Base-by-base conservation (phyloP, 2,888 invertebrate genomes). In the Hemistola chrysoprasaria region DNA sequence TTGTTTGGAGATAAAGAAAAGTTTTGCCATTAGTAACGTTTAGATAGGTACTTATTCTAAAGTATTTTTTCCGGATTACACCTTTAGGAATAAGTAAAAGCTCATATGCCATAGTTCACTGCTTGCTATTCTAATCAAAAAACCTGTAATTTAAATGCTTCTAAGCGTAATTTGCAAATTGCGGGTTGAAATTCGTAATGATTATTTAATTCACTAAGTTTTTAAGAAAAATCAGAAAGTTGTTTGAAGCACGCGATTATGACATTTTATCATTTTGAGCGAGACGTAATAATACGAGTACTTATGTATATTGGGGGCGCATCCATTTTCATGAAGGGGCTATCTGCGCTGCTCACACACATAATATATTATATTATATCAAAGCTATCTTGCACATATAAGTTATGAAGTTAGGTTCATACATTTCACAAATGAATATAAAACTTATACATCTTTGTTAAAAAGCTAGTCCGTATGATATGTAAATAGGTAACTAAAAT, bases 151-250 rank as follows among this genome's bases (percentile, higher is more conserved):
- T 10, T 7, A 3, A 1, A 21, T 1, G 5, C 6, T 2, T 31
- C 25, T 28, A 22, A 21, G 8, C 2, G 23, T 23, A 24, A 6
- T 26, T 40, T 38, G 46, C 51, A 42, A 50, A 48, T 48, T 30
- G 48, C 37, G 39, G 53, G 48, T 52, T 40, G 55, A 54, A 37
- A 40, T 40, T 44, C 47, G 49, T 34, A 53, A 58, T 32, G 42
- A 43, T 52, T 59, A 48, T 65, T 62, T 55, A 59, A 49, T 65
- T 62, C 54, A 59, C 64, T 48, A 57, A 59, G 56, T 61, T 63
- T 43, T 53, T 43, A 51, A 44, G 53, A 50, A 35, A 53, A 27
- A 45, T 47, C 51, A n/a, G 30, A 58, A 66, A 69, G 59, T 67
- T 54, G 47, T 50, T 50, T 32, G 38, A 40, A 49, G 47, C 70